A percentile compares a stretch with the other conserved stretches of the same genome.
Evolutionary conservation across 1,140 invertebrate genomes (phyloP).

Genomic region (Muscidifurax raptorellus): DNA sequence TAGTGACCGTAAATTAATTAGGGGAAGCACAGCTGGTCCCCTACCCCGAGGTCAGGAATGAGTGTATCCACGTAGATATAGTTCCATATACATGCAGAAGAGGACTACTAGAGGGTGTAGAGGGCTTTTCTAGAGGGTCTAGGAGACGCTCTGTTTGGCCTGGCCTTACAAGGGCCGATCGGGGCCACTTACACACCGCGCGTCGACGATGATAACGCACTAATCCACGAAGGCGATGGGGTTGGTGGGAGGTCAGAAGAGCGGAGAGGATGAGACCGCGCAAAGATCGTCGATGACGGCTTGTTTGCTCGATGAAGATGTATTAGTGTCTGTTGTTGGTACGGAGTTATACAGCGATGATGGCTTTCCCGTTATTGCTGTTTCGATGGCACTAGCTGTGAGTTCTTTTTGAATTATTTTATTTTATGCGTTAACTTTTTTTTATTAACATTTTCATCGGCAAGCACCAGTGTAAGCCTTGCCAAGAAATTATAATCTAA

Average conservation of each 20-base stretch:
- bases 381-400: neutral
- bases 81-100: neutral
- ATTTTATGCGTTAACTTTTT: neutral
- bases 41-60: constrained; percentile 9
- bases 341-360: neutral
- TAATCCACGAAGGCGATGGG: constrained; percentile 63
- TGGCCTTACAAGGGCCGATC: constrained; percentile 67
- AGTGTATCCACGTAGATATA: constrained; percentile 13
- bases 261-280: neutral
- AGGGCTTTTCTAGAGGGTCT: constrained; percentile 54
- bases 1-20: constrained; percentile 40
- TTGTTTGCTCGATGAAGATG: neutral
- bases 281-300: neutral
- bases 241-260: neutral
- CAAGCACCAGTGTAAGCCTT: no score
- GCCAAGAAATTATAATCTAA: neutral
- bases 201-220: constrained; percentile 70
- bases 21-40: neutral
- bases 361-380: neutral
- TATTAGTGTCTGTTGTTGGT: neutral
- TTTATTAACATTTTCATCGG: no score
- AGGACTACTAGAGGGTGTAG: constrained; percentile 48
- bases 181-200: constrained; percentile 65
- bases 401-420: neutral
- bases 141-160: constrained; percentile 56